Conservation (phyloP, 1,140 invertebrate genomes). For the Amyelois transitella region DNA sequence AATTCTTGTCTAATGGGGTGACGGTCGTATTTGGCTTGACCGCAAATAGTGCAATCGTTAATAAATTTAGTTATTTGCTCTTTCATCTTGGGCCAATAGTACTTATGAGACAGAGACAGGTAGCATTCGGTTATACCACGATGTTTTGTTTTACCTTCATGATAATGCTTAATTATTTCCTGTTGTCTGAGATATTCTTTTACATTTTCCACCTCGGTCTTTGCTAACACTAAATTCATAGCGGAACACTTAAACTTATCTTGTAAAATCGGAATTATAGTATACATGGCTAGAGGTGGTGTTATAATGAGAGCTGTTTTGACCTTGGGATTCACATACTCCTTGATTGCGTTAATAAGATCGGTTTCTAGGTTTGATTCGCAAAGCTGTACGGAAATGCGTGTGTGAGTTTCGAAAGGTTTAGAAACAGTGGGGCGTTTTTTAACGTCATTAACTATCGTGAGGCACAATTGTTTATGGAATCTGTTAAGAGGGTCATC, state of each 20-base stretch:
- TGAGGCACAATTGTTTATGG: not conserved
- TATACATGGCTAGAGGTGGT: not conserved
- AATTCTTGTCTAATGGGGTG: constrained; percentile 14
- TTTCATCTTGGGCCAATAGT: constrained; percentile 22
- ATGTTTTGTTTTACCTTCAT: not conserved
- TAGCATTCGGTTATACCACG: constrained; percentile 14
- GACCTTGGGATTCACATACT: not conserved
- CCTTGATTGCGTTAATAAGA: not conserved
- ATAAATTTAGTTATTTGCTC: constrained; percentile 14
- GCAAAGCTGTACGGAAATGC: not conserved
- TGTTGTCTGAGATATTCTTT: not conserved
- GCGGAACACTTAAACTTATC: not conserved
- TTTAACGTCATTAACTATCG: not conserved
- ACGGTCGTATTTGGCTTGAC: constrained; percentile 16
- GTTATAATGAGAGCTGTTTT: not conserved
- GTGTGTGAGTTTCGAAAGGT: not conserved
- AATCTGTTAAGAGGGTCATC: not conserved
- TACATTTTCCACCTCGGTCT: not conserved
- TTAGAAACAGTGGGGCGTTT: not conserved
- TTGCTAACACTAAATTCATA: not conserved
- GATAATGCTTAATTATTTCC: not conserved
- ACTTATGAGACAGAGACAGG: constrained; percentile 9
- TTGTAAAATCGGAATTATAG: not conserved
- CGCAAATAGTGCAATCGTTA: constrained; percentile 17
- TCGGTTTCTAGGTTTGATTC: not conserved